Evolutionary conservation across 2,888 invertebrate genomes (phyloP).

Genomic region (Drosophila hamatofila): DNA sequence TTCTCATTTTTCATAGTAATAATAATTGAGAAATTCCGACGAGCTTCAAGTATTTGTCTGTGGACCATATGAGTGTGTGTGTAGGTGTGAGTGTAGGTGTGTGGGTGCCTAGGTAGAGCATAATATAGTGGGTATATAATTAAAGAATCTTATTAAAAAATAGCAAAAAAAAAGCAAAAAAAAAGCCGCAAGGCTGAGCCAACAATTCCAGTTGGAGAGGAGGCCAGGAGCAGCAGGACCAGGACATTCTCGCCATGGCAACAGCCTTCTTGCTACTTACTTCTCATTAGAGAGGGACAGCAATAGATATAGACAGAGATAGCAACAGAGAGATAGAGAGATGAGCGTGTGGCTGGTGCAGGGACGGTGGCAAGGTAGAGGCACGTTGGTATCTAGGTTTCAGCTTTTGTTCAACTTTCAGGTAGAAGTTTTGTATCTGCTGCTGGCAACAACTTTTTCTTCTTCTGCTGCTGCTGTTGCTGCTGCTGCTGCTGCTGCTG

Average conservation of each 20-base stretch:
- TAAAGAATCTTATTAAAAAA: constrained; percentile 59
- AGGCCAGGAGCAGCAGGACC: neutral
- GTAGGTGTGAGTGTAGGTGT: constrained; percentile 13
- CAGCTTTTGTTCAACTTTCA: constrained; percentile 43
- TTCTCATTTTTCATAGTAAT: constrained; percentile 17
- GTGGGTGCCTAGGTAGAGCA: constrained; percentile 30
- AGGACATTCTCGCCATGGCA: constrained; percentile 27
- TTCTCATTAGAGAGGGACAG: neutral
- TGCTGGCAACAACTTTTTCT: constrained; percentile 27
- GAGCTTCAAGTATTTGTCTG: constrained; percentile 22
- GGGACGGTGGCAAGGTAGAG: too few relatives aligned
- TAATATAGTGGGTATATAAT: constrained; percentile 46
- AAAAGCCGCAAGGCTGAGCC: constrained; percentile 13
- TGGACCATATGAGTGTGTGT: constrained; percentile 10
- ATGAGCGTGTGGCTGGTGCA: neutral
- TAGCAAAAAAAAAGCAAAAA: constrained; percentile 45
- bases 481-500: neutral
- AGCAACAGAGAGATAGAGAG: neutral
- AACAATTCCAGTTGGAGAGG: neutral
- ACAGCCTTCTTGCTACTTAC: constrained; percentile 17
- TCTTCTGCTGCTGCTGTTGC: neutral
- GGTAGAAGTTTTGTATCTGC: constrained; percentile 41
- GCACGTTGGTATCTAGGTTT: neutral
- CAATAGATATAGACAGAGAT: neutral
- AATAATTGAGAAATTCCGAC: constrained; percentile 62